Evolutionary conservation across 2,797 vertebrate genomes (phyloP), one percentile per base, ranked within the genome.

Genomic region (Halcyon leucocephala): DNA sequence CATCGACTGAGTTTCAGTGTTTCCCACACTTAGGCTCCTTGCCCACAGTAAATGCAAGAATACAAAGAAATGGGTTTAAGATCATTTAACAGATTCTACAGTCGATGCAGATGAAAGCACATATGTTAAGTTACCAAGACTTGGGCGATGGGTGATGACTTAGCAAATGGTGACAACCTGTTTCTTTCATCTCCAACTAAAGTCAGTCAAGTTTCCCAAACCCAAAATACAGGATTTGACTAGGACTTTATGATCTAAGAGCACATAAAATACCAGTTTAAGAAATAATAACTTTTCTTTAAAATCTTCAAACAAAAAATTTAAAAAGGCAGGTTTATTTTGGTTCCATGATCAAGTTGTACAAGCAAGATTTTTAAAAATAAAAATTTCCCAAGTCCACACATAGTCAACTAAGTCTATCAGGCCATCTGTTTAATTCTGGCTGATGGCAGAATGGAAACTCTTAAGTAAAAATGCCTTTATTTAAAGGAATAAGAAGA

Each of bases 361-460:
- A 86, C 29, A 61, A 41, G 54, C 11, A 64, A 65, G 39, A 65
- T 62, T 72, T 84, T 84, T 69, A 46, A 84, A 96, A 92, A 57
- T 54, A 86, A 78, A 74, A 33, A 76, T 84, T 81, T 82, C 52
- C 18, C 14, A 77, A 74, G 55, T 83, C 76, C 42, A 29, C 5
- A 0, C 6, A 5, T 10, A 44, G 31, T 57, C 12, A 25, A 10
- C 44, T 55, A 62, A 82, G 62, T 85, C 74, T 93, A 54, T 72
- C 71, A 58, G 67, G 86, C 44, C 58, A 62, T 48, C 93, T 95
- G 78, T 82, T 89, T 73, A 84, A 90, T 86, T 84, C 66, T 62
- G 81, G n/a, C n/a, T 86, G 55, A 86, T 25, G n/a, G 60, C 35
- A 91, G 67, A 76, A 93, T 9, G 39, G n/a, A 80, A 93, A 55